Evolutionary conservation across 2,797 vertebrate species (phyloP).

Genomic region (Balearica regulorum): DNA sequence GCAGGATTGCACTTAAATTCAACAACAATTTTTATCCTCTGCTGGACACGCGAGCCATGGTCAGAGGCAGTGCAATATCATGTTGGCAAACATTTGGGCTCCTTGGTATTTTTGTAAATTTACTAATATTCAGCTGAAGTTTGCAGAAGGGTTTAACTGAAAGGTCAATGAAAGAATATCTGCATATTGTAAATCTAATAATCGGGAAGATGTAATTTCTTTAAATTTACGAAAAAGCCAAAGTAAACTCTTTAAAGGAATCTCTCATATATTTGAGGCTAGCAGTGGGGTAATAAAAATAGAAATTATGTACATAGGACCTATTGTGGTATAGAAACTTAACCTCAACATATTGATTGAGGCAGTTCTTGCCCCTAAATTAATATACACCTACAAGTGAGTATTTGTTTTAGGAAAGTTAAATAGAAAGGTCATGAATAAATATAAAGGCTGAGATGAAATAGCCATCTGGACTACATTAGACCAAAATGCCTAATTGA

Average conservation of each 20-base stretch:
- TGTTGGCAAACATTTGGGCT: background rate
- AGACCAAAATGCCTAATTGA: background rate
- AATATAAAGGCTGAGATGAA: conserved; percentile 30
- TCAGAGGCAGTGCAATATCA: background rate
- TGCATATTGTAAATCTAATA: conserved; percentile 43
- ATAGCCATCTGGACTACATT: conserved; percentile 52
- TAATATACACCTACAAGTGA: conserved; percentile 6
- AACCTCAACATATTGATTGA: conserved; percentile 40
- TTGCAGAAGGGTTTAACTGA: conserved; percentile 32
- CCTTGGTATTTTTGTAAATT: conserved; percentile 15
- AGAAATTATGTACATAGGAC: conserved; percentile 15
- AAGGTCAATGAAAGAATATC: conserved; percentile 52
- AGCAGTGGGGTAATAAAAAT: conserved; percentile 13
- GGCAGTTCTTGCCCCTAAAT: conserved; percentile 30
- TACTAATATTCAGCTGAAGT: background rate
- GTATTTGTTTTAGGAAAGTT: conserved; percentile 48
- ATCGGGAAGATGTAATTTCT: conserved; percentile 20
- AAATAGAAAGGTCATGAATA: conserved; percentile 39
- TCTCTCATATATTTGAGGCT: background rate
- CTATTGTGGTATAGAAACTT: conserved; percentile 18
- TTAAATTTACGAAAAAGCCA: conserved; percentile 41
- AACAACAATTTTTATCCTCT: background rate
- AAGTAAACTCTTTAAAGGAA: conserved; percentile 32
- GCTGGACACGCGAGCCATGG: background rate
- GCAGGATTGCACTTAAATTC: background rate